Percentiles rank a stretch among this genome's conserved stretches.
phyloP scores from a whole-genome alignment of 2,888 invertebrate genomes.

The Lathronympha strigana region DNA sequence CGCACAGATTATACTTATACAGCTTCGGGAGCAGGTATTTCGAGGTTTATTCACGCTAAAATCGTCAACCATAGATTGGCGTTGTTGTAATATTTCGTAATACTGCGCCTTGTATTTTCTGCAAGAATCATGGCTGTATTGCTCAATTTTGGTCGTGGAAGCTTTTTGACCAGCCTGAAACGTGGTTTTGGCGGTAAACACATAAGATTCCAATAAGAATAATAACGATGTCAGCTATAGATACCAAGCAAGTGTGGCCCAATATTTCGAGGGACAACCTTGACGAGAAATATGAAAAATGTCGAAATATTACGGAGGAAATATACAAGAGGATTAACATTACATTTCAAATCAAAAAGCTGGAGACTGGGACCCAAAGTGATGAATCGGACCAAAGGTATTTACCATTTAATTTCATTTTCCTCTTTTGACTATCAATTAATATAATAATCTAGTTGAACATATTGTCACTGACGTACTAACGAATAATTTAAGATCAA shows the following conservation, averaged over 20 bases:
- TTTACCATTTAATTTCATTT: conserved; percentile 29
- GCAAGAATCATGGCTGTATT: conserved; percentile 58
- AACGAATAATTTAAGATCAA: neutral
- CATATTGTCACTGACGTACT: too few species aligned
- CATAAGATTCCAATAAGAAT: conserved; percentile 59
- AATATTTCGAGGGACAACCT: conserved; percentile 56
- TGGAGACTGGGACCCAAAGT: conserved; percentile 66
- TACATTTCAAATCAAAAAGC: conserved; percentile 77
- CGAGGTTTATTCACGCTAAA: conserved; percentile 16
- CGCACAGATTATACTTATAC: conserved; percentile 30
- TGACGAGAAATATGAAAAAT: conserved; percentile 75
- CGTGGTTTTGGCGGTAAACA: conserved; percentile 51
- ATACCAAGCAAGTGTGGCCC: conserved; percentile 64
- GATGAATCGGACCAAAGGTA: conserved; percentile 73
- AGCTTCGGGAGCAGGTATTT: conserved; percentile 31
- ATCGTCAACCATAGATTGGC: conserved; percentile 33
- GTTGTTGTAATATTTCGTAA: conserved; percentile 39
- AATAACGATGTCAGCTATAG: conserved; percentile 68
- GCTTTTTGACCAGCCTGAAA: conserved; percentile 50
- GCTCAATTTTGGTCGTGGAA: conserved; percentile 55
- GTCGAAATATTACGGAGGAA: conserved; percentile 77
- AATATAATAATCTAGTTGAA: too few species aligned
- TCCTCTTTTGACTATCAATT: neutral
- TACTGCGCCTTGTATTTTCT: conserved; percentile 37
- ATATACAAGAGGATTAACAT: conserved; percentile 80